Percentiles rank a stretch among this genome's conserved stretches.
phyloP scores from a whole-genome alignment of 2,797 vertebrate species.

The Xenopus petersii region DNA sequence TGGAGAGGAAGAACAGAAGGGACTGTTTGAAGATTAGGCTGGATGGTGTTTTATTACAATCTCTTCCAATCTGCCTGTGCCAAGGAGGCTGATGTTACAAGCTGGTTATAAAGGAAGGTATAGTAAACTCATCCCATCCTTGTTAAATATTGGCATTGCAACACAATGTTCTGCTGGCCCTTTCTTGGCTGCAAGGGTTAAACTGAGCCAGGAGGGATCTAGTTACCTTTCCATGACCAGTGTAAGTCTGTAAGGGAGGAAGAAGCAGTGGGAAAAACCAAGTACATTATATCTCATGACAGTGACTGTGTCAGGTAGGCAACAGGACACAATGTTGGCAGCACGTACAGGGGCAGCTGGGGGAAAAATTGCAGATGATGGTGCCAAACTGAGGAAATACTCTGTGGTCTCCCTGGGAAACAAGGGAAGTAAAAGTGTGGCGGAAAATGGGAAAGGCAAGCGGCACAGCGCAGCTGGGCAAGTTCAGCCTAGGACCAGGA shows the following conservation, averaged over 20 bases:
- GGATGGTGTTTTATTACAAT: neutral
- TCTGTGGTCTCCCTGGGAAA: conserved; percentile 71
- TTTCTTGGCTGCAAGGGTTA: conserved; percentile 57
- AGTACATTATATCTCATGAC: conserved; percentile 52
- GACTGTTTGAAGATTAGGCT: conserved; percentile 9
- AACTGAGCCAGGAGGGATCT: conserved; percentile 70
- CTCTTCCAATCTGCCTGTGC: conserved; percentile 15
- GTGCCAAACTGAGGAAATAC: conserved; percentile 70
- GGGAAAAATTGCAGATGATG: conserved; percentile 66
- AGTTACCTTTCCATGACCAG: conserved; percentile 76
- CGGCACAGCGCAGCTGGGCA: conserved; percentile 57
- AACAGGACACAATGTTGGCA: conserved; percentile 73
- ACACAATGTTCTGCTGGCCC: conserved; percentile 36
- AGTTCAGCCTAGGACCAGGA: conserved; percentile 66
- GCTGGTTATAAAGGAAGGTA: conserved; percentile 18
- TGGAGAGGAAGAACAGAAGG: neutral
- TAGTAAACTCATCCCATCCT: conserved; percentile 10
- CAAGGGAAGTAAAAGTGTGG: conserved; percentile 65
- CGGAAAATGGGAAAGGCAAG: conserved; percentile 69
- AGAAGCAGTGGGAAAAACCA: conserved; percentile 52
- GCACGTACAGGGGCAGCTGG: conserved; percentile 72
- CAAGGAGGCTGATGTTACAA: conserved; percentile 28
- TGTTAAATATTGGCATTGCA: conserved; percentile 31
- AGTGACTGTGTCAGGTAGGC: conserved; percentile 26
- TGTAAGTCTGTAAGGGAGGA: conserved; percentile 75